Conservation (phyloP, 2,113 vertebrate species). For the Carettochelys insculpta region DNA sequence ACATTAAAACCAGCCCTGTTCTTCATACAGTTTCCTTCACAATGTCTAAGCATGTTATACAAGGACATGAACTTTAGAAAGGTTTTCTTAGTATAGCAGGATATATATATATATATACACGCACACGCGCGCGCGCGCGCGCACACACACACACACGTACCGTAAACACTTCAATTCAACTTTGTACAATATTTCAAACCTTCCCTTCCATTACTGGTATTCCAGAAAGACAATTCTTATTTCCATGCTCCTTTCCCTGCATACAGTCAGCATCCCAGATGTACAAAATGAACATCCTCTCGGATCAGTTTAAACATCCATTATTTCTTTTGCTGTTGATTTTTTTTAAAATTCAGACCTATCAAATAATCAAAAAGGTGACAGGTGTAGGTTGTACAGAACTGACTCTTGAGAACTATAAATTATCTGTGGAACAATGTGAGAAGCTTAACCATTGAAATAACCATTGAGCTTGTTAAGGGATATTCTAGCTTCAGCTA, state of each 20-base stretch:
- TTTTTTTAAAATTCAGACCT: neutral
- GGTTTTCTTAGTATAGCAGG: rapidly evolving
- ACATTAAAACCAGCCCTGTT: neutral
- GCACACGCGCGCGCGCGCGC: too few species aligned
- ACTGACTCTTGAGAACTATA: neutral
- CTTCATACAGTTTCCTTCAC: neutral
- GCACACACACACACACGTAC: too few species aligned
- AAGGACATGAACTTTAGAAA: neutral
- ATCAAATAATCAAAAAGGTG: neutral
- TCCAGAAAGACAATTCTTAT: neutral
- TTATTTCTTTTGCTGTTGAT: neutral
- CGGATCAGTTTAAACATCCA: neutral
- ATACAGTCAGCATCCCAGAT: neutral
- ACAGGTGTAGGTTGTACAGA: neutral
- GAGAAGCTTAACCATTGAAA: neutral
- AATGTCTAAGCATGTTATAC: neutral
- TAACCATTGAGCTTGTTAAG: neutral
- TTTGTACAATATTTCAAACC: neutral
- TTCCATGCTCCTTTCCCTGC: neutral
- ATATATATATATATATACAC: too few species aligned
- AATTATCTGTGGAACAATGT: neutral
- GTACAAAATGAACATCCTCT: neutral
- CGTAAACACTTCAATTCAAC: neutral
- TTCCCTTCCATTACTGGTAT: neutral
- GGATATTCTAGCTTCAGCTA: neutral